Base-by-base conservation (phyloP, 1,140 invertebrate species). In the Cepaea nemoralis region DNA sequence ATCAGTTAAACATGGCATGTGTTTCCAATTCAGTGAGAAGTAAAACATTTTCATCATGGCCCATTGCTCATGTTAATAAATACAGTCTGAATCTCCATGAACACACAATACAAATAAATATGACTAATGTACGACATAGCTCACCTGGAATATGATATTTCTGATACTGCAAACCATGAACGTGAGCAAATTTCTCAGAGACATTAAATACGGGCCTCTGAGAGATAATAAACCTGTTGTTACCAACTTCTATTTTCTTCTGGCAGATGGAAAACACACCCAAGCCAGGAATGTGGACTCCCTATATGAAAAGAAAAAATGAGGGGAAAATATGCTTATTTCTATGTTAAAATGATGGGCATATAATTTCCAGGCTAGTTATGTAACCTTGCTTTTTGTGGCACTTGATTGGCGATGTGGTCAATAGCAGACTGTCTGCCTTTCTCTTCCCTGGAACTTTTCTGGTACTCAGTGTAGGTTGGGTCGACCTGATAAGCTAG, bases 191-290 rank as follows among this genome's bases (percentile, higher is more conserved):
- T 74, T 90, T 91, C 75, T 92, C 91, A 33, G 90, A 90, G 39
- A 92, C 83, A 40, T 89, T 86, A 84, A 92, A 92, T 45, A 92
- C 88, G 42, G 91, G 91, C 77, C 91, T 77, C 80, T 91, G 90
- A 39, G 91, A 87, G 35, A 91, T 79, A 45, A 91, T 81, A 85
- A 88, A 91, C 79, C 89, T 91, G 77, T 90, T 91, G 77, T 91
- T 90, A 12, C 91, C 91, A 24, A 91, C 85, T 83, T 92, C 91
- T 35, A 91, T 77, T 69, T 89, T 90, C 77, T 89, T 89, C 80
- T 92, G 90, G 31, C 86, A 86, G 78, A 92, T 90, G 50, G 89
- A 87, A 83, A 92, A 92, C 24, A 88, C 90, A 16, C 91, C 91
- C 40, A 92, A 83, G 14, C 87, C 86, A 42, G 86, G 85, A 42